These are phyloP conservation scores for Redunca redunca DNA, from an alignment of 2,113 vertebrate genomes.

Conservation along the genomic window DNA sequence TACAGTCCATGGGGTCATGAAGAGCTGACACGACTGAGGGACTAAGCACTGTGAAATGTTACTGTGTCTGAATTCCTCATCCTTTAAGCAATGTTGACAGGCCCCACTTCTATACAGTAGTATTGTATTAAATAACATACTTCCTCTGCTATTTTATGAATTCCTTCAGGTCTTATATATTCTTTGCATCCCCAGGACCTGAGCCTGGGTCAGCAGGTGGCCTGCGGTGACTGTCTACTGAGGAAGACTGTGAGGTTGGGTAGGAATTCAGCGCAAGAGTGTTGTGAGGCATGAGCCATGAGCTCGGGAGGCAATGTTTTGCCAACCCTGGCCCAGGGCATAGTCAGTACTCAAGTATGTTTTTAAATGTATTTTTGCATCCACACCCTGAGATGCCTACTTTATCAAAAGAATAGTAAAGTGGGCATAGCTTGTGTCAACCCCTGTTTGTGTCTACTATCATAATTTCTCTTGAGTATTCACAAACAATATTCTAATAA, in stretches of 20 bases:
- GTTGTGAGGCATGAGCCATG: background rate
- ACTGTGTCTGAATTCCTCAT: background rate
- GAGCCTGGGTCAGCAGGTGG: background rate
- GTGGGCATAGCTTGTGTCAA: background rate
- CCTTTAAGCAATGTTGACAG: background rate
- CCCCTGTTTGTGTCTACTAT: conserved; percentile 7
- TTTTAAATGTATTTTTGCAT: background rate
- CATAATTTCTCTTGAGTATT: conserved; percentile 25
- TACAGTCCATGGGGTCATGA: background rate
- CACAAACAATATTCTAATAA: conserved; percentile 13
- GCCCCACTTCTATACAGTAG: background rate
- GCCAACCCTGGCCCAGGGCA: background rate
- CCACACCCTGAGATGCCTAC: background rate
- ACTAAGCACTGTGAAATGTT: background rate
- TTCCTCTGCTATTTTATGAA: background rate
- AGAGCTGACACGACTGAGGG: background rate
- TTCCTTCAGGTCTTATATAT: background rate
- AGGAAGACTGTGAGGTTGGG: background rate
- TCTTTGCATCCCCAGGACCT: background rate
- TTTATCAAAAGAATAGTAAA: conserved; percentile 33
- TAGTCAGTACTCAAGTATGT: background rate
- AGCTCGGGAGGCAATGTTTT: conserved; percentile 17
- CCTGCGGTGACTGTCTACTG: background rate
- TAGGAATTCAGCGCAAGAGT: background rate
- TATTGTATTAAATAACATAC: background rate